Evolutionary conservation across 2,888 invertebrate species (phyloP), one percentile per base, ranked within the genome.

Genomic region (Cryptus viduatorius): DNA sequence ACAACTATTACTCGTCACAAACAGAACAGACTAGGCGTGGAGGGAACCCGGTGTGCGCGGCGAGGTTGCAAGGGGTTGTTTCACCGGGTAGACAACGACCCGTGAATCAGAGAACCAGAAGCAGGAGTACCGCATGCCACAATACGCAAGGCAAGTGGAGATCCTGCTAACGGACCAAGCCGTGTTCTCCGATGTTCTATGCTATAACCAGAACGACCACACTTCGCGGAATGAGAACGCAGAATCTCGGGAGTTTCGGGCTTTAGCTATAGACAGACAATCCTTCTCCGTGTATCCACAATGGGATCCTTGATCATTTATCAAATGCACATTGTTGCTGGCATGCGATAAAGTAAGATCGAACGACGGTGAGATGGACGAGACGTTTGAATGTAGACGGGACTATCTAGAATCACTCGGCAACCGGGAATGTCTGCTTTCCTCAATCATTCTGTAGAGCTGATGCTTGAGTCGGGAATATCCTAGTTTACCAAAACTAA

Each of bases 1-100:
- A 88, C 87, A 88, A 89, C 87, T 88, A 48, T 71, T 88, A 88
- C 88, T 89, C 87, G 87, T 88, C 87, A 86, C 84, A 50, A 48
- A 50, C 48, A 67, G 59, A 44, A 67, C 67, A 67, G 61, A 4
- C 59, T 37, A 64, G 29, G 59, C 59, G 59, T 59, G 29, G 59
- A 29, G 24, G 29, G 29, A 59, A 10, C 59, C 24, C 4, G 24
- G 29, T 14, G 14, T 4, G 31, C 31, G 61, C 59, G 31, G 19
- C 61, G 61, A 50, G 65, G 46, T 24, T 16, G 42, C 61, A 31
- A 31, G 48, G 31, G 37, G 64, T 75, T 75, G 75, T 64, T 50
- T 75, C 48, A 37, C 75, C 75, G 50, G 53, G 29, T 48, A 50
- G 19, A 29, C 42, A 61, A 64, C 44, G 67, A 31, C 44, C 64